Evolutionary conservation across 2,888 invertebrate species (phyloP), one percentile per base, ranked within the genome.

Genomic region (Rhaphigaster nebulosa): DNA sequence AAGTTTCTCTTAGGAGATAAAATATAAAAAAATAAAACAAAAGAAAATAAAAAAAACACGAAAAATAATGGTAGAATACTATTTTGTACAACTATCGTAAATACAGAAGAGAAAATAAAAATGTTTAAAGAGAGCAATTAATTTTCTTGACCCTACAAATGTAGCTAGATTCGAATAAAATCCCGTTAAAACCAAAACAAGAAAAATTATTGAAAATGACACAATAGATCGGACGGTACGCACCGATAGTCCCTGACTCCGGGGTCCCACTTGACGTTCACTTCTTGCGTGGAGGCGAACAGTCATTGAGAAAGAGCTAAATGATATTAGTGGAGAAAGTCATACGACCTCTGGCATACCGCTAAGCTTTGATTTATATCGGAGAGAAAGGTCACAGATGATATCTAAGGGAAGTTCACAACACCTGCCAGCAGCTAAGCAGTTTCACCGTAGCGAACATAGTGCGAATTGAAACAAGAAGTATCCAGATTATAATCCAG

Each of bases 311-410:
- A 76, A 76, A 76, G 34, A 76, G 70, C 70, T 38, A 76, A 76
- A 76, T 76, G 70, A 76, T 76, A 76, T 76, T 76, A 38, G 70
- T 38, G 70, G 70, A 76, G 70, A 76, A 76, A 76, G 70, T 76
- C 70, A 23, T 2, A 5, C 38, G 70, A 76, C 70, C 70, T 18
- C 70, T 76, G 38, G 20, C 34, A 76, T 29, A 65, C 29, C 65
- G 65, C 65, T 18, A 8, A 38, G 29, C 70, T 76, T 76, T 76
- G 70, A 76, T 76, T 76, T 76, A 76, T 76, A 20, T 38, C 70
- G 34, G 38, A 76, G 70, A 76, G 70, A 76, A 76, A 76, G 70
- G 70, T 76, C 70, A 38, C 38, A 76, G 70, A 76, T 76, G 70
- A 76, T 76, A 76, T 76, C 70, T 29, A 4, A 76, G 70, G 20